These are phyloP conservation scores for Chrysolina haemoptera DNA, from an alignment of 2,888 invertebrate genomes.

Conservation along the genomic window DNA sequence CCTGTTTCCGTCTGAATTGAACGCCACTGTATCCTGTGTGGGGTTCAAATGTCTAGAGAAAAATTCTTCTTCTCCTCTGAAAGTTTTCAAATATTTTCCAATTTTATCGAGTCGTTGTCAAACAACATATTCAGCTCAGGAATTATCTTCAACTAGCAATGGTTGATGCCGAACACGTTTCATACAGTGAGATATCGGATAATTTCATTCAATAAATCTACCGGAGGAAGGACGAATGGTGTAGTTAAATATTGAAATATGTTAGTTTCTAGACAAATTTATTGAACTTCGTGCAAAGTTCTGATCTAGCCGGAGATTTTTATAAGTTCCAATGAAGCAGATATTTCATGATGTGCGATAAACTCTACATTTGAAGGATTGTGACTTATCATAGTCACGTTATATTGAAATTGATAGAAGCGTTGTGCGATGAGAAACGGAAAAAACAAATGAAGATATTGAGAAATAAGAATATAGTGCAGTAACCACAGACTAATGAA, in stretches of 20 bases:
- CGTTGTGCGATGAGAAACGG: neutral
- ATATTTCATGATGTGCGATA: slow-evolving; percentile 3
- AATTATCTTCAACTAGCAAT: slow-evolving; percentile 52
- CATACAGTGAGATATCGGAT: slow-evolving; percentile 45
- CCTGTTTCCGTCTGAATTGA: too few relatives aligned
- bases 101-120: slow-evolving; percentile 57
- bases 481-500: too few relatives aligned
- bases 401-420: neutral
- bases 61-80: slow-evolving; percentile 53
- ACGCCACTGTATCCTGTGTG: slow-evolving; percentile 44
- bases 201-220: slow-evolving; percentile 56
- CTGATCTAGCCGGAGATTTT: slow-evolving; percentile 11
- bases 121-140: slow-evolving; percentile 55
- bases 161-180: slow-evolving; percentile 55
- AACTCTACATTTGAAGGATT: neutral
- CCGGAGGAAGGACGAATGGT: slow-evolving; percentile 38
- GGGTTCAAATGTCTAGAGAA: slow-evolving; percentile 52
- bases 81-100: slow-evolving; percentile 58
- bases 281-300: slow-evolving; percentile 11
- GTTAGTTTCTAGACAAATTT: slow-evolving; percentile 11
- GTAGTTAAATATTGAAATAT: slow-evolving; percentile 40
- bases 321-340: neutral
- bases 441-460: neutral
- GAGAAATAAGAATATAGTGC: neutral
- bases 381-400: neutral